Base-by-base conservation (phyloP, 2,113 vertebrate genomes). In the Phalacrocorax brasilianus region DNA sequence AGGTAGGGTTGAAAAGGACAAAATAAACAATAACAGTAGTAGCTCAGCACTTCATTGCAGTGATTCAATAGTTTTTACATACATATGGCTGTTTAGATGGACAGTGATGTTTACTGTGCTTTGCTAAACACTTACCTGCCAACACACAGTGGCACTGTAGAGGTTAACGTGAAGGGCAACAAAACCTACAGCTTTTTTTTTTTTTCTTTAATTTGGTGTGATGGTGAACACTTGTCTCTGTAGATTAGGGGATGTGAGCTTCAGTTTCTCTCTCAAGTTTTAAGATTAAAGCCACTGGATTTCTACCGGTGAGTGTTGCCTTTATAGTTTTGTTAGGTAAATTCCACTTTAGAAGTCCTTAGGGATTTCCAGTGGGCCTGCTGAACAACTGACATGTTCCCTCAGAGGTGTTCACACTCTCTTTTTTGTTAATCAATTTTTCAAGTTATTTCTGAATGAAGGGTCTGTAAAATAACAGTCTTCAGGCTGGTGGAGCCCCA, bases 121-220 rank as follows among this genome's bases (percentile, higher is more conserved):
- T 73, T 67, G 63, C 84, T 85, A 33, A 80, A 89, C 59, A 52
- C 32, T 73, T 89, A 72, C 68, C 87, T 94, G 84, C 91, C 89
- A 93, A 27, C 85, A 49, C 73, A 58, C 50, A 92, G 90, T 91
- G 93, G 95, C 82, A 93, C 90, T 16, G 38, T 95, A 71, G 96
- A 96, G 96, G 96, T 95, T 97, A 96, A 96, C 30, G 2, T 96
- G 96, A 97, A 97, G 96, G 96, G 84, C 96, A 96, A 71, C 83
- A 97, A 95, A 96, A 63, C 75, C 81, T 83, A 65, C 11, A 68
- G 55, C 38, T 42, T 28, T 55, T 62, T 45, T 74, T 63, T 68
- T 53, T 72, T 62, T 67, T 35, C 28, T 23, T 8, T 23, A 72
- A 71, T 94, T 63, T 28, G 35, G 21, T 27, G 23, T 53, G 18